These are phyloP conservation scores for Lepus americanus DNA, from an alignment of 2,113 vertebrate species.

Conservation along the genomic window DNA sequence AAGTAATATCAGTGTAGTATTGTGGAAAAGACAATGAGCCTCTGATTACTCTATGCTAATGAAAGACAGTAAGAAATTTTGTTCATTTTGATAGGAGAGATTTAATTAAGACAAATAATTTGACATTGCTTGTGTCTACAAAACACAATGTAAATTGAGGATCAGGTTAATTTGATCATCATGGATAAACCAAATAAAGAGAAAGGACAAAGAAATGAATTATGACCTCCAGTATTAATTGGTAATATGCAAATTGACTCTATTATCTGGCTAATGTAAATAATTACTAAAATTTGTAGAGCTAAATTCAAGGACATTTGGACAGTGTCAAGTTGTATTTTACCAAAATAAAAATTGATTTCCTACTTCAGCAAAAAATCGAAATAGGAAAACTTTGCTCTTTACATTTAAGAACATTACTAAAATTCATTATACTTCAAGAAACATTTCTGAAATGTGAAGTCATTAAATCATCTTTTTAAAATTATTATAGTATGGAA, in stretches of 20 bases:
- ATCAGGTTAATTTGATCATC: conserved; percentile 58
- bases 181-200: not conserved
- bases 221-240: conserved; percentile 38
- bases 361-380: not conserved
- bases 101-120: conserved; percentile 71
- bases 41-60: not conserved
- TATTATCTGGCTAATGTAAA: conserved; percentile 32
- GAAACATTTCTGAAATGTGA: not conserved
- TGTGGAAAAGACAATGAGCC: not conserved
- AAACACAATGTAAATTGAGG: conserved; percentile 52
- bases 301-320: conserved; percentile 7
- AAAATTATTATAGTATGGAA: not conserved
- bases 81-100: conserved; percentile 19
- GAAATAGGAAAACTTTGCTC: not conserved
- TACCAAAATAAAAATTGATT: not conserved
- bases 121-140: conserved; percentile 56
- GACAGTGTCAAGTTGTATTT: not conserved
- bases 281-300: conserved; percentile 7
- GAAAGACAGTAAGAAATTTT: not conserved
- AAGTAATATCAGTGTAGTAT: not conserved
- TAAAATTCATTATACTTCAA: not conserved
- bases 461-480: not conserved
- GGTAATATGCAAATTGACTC: conserved; percentile 26
- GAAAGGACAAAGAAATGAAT: not conserved
- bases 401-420: not conserved